These are phyloP conservation scores for Phataginus tricuspis DNA, from an alignment of 2,797 vertebrate genomes.

Conservation along the genomic window DNA sequence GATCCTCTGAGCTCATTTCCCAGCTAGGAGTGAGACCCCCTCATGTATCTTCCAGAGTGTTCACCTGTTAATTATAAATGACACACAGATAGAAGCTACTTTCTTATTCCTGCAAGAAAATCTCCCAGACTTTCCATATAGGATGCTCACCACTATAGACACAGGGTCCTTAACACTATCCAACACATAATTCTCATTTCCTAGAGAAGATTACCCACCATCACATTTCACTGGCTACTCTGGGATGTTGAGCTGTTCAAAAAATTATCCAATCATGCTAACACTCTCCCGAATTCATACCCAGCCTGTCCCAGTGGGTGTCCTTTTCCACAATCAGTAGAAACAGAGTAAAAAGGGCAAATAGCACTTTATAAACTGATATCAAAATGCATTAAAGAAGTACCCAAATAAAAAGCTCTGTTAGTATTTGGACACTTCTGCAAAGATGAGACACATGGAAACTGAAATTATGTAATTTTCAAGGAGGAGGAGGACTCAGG, in stretches of 20 bases:
- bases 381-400: slow-evolving; percentile 4
- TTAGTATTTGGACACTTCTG: neutral
- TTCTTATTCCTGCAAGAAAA: neutral
- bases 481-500: neutral
- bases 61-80: neutral
- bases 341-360: slow-evolving; percentile 47
- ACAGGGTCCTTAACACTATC: neutral
- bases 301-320: neutral
- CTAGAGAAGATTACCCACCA: neutral
- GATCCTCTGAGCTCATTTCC: neutral
- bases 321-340: neutral
- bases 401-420: slow-evolving; percentile 42
- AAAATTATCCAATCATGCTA: neutral
- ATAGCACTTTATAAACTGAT: slow-evolving; percentile 12
- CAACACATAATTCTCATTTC: slow-evolving; percentile 42
- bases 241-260: neutral
- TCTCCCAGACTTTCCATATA: neutral
- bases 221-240: neutral
- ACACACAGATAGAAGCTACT: neutral
- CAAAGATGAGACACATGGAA: neutral
- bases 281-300: neutral
- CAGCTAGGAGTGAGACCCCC: neutral
- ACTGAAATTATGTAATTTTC: neutral
- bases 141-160: neutral
- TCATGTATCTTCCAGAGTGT: neutral